Percentiles rank a stretch among this genome's conserved stretches.
phyloP scores from a whole-genome alignment of 2,797 vertebrate genomes.

The Ceryle rudis region DNA sequence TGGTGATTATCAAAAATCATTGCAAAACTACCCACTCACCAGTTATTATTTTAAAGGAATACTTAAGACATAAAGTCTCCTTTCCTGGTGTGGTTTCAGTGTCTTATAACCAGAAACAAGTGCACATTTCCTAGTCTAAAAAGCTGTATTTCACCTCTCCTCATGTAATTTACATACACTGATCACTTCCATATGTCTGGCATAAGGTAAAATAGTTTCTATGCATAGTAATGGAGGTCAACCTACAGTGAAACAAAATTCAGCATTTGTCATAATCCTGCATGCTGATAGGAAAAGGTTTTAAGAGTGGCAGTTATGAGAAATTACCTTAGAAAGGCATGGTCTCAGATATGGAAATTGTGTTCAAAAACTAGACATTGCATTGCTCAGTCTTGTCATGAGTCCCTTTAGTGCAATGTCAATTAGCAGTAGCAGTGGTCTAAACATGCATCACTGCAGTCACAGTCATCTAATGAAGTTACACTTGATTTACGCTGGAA shows the following conservation, averaged over 20 bases:
- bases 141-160: conserved; percentile 73
- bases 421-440: neutral
- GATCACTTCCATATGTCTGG: conserved; percentile 83
- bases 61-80: conserved; percentile 33
- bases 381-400: conserved; percentile 21
- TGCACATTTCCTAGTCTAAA: conserved; percentile 65
- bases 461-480: neutral
- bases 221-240: conserved; percentile 71
- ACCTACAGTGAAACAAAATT: conserved; percentile 74
- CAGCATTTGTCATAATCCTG: conserved; percentile 65
- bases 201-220: conserved; percentile 77
- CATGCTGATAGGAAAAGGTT: neutral
- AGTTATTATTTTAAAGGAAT: conserved; percentile 50
- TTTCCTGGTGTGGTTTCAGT: conserved; percentile 64
- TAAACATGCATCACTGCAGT: neutral
- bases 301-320: conserved; percentile 48
- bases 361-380: conserved; percentile 6
- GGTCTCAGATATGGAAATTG: conserved; percentile 38
- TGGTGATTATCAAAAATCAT: conserved; percentile 39
- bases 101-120: conserved; percentile 63
- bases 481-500: conserved; percentile 12
- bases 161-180: conserved; percentile 76
- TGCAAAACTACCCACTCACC: neutral
- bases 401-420: conserved; percentile 61
- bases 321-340: conserved; percentile 60